Evolutionary conservation across 1,140 invertebrate species (phyloP).

Genomic region (Drosophila bocqueti): DNA sequence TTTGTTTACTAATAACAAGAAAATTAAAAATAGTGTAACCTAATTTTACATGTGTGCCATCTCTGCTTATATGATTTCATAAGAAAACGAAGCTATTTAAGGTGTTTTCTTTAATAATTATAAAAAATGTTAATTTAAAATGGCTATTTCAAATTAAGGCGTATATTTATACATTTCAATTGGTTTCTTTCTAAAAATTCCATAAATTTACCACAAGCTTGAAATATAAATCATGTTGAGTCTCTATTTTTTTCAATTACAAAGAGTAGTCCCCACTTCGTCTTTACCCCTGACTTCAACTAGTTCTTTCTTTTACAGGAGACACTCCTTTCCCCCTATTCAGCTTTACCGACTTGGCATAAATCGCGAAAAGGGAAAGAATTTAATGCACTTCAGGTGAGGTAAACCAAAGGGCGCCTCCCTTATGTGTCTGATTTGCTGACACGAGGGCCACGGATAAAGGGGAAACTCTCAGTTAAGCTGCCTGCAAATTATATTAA

Average conservation of each 20-base stretch:
- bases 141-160: neutral
- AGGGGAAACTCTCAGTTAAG: slow-evolving; percentile 35
- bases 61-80: neutral
- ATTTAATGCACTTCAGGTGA: slow-evolving; percentile 68
- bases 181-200: too few species aligned
- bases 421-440: slow-evolving; percentile 30
- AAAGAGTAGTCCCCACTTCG: neutral
- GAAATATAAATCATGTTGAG: neutral
- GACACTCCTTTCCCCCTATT: neutral
- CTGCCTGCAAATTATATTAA: slow-evolving; percentile 82
- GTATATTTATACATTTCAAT: neutral
- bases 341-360: slow-evolving; percentile 27
- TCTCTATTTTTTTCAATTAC: neutral
- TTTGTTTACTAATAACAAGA: neutral
- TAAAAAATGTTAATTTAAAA: too few species aligned
- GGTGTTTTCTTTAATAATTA: neutral
- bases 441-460: slow-evolving; percentile 25
- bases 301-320: neutral
- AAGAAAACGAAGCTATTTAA: neutral
- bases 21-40: neutral
- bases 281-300: neutral
- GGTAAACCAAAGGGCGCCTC: slow-evolving; percentile 37
- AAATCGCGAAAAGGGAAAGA: slow-evolving; percentile 42
- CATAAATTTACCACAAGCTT: too few species aligned
- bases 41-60: neutral